Conservation (phyloP, 2,888 invertebrate genomes). For the Lochmaea capreae region DNA sequence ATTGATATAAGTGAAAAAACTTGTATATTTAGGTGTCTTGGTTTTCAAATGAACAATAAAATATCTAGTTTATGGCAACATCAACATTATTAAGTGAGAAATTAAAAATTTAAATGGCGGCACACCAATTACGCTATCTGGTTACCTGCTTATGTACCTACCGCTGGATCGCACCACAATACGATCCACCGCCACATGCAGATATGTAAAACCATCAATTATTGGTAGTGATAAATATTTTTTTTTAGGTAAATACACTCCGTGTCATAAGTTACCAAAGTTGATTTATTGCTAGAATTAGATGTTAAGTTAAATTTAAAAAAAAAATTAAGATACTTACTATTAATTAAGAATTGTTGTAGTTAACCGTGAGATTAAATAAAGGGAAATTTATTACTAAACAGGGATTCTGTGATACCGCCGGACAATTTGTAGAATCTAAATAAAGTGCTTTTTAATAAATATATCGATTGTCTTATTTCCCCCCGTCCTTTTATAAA, state of each 20-base stretch:
- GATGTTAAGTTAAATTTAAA: neutral
- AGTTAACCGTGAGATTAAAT: neutral
- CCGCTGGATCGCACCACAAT: no score
- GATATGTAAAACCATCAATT: no score
- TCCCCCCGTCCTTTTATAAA: neutral
- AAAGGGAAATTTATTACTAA: neutral
- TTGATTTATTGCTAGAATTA: constrained; percentile 15
- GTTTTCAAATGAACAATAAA: no score
- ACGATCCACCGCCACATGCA: no score
- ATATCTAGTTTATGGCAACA: no score
- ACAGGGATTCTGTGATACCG: constrained; percentile 15
- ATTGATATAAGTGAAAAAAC: no score
- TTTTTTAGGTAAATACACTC: constrained; percentile 5
- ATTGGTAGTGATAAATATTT: neutral
- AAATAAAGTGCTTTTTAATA: neutral
- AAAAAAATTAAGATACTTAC: neutral
- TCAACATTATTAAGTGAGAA: no score
- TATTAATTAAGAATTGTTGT: neutral
- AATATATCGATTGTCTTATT: neutral
- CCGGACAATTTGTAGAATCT: constrained; percentile 62
- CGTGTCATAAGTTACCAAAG: constrained; percentile 30
- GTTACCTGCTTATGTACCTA: no score
- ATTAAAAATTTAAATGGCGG: no score
- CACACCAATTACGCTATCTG: no score
- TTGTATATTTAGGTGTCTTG: no score